Evolutionary conservation across 2,113 vertebrate genomes (phyloP).

Genomic region (Entelurus aequoreus): DNA sequence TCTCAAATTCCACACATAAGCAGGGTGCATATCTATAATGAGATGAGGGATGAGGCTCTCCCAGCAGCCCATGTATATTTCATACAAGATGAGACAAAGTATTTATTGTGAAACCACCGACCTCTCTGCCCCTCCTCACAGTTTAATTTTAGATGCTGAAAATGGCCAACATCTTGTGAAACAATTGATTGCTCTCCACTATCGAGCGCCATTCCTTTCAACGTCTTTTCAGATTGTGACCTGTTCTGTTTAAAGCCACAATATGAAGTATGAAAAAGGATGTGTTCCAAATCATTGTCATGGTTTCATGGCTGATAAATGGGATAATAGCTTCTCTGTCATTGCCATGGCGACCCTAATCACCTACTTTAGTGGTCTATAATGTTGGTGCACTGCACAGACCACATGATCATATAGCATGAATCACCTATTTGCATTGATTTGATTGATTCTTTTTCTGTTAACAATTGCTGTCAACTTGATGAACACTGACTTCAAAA

Average conservation of each 20-base stretch:
- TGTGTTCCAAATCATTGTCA: background rate
- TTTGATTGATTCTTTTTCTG: too few relatives aligned
- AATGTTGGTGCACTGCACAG: background rate
- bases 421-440: too few relatives aligned
- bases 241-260: background rate
- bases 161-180: background rate
- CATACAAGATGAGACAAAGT: constrained; percentile 41
- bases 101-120: constrained; percentile 26
- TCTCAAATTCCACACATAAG: constrained; percentile 12
- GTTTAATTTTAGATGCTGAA: background rate
- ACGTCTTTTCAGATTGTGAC: background rate
- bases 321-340: too few relatives aligned
- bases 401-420: background rate
- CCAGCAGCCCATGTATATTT: constrained; percentile 52
- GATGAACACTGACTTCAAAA: too few relatives aligned
- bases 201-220: constrained; percentile 1
- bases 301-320: too few relatives aligned
- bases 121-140: constrained; percentile 1
- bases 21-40: constrained; percentile 24
- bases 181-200: background rate
- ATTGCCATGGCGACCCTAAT: background rate
- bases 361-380: background rate
- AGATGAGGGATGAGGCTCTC: constrained; percentile 38
- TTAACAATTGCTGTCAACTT: too few relatives aligned
- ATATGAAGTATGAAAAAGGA: background rate